Conservation (phyloP, 2,888 invertebrate species). For the Heterodera filipjevi region DNA sequence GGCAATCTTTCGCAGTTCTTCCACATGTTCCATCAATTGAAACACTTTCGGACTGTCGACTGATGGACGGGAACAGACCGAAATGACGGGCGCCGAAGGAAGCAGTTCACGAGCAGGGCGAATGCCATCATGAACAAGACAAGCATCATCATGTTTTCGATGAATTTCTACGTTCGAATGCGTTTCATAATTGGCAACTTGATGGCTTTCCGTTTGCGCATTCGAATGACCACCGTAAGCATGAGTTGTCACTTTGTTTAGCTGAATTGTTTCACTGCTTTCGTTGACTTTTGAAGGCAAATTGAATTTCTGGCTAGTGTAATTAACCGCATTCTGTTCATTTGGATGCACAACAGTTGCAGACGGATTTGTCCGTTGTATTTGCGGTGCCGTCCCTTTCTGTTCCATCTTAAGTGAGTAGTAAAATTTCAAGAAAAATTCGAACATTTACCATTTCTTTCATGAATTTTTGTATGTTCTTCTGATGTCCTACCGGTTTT, state of each 20-base stretch:
- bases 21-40: slow-evolving; percentile 14
- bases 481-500: slow-evolving; percentile 8
- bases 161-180: not conserved
- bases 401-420: slow-evolving; percentile 17
- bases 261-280: not conserved
- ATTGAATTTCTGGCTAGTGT: not conserved
- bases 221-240: not conserved
- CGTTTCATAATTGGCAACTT: not conserved
- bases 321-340: not conserved
- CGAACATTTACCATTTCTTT: not conserved
- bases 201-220: not conserved
- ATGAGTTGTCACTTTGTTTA: not conserved
- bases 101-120: not conserved
- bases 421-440: not conserved
- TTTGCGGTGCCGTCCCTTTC: not conserved
- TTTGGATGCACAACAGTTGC: not conserved
- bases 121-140: not conserved
- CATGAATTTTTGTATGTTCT: slow-evolving; percentile 14
- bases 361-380: not conserved
- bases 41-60: not conserved
- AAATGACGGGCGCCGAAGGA: not conserved
- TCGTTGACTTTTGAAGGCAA: not conserved
- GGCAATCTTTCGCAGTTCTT: slow-evolving; percentile 12
- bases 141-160: not conserved
- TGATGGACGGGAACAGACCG: not conserved